A percentile compares a stretch with the other conserved stretches of the same genome.
Conservation (phyloP, 53 echinoderm and acorn worm genomes). For the Holothuria leucospilota region DNA sequence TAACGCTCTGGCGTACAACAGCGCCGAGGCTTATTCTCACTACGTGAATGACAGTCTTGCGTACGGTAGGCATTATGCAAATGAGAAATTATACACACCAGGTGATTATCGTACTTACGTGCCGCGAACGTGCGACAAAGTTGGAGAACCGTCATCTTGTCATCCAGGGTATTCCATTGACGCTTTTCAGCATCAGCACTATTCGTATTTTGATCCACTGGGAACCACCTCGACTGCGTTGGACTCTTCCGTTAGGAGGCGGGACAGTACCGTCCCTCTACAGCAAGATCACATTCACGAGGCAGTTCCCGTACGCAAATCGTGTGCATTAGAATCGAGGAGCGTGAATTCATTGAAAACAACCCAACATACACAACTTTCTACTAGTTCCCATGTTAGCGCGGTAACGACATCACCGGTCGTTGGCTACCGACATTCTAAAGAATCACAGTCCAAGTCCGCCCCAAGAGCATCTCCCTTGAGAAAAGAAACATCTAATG, state of each 20-base stretch:
- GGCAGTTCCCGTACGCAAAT: conserved; percentile 44
- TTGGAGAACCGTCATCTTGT: conserved; percentile 28
- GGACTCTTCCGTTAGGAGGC: conserved; percentile 28
- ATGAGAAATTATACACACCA: conserved; percentile 80
- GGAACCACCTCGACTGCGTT: conserved; percentile 29
- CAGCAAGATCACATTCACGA: background rate
- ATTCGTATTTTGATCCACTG: conserved; percentile 44
- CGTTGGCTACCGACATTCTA: conserved; percentile 23
- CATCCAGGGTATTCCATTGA: conserved; percentile 40
- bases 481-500: conserved; percentile 20
- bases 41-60: conserved; percentile 89
- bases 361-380: conserved; percentile 27
- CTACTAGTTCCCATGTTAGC: background rate
- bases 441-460: conserved; percentile 28
- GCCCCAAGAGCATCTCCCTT: background rate
- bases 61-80: conserved; percentile 91
- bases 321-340: conserved; percentile 50
- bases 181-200: conserved; percentile 40
- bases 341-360: conserved; percentile 38
- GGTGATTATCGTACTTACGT: conserved; percentile 44
- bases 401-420: conserved; percentile 26
- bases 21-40: conserved; percentile 88
- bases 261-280: conserved; percentile 16
- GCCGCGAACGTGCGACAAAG: conserved; percentile 41
- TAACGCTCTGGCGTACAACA: conserved; percentile 85